phyloP scores from a whole-genome alignment of 92 coral and sea anemone genomes.

The Epizoanthus stellaris region DNA sequence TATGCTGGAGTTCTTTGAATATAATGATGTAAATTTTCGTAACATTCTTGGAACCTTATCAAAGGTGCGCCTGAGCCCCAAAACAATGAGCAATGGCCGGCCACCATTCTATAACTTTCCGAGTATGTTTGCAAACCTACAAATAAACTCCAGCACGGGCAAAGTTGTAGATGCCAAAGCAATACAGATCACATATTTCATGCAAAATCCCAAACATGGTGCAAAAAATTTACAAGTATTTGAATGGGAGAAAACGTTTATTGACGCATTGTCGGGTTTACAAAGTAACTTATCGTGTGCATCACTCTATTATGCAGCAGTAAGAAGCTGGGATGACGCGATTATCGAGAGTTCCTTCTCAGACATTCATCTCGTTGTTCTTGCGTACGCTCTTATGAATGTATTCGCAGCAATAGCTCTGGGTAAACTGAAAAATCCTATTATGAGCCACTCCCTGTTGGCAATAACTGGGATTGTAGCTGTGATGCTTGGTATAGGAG shows the following conservation, averaged over 20 bases:
- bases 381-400: conserved; percentile 60
- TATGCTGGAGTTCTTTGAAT: conserved; percentile 43
- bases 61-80: conserved; percentile 12
- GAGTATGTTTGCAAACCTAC: conserved; percentile 54
- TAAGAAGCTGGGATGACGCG: conserved; percentile 64
- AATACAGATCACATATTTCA: conserved; percentile 71
- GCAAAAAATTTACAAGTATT: conserved; percentile 28
- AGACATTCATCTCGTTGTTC: conserved; percentile 44
- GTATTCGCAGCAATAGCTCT: conserved; percentile 54
- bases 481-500: conserved; percentile 56
- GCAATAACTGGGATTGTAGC: conserved; percentile 58
- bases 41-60: conserved; percentile 19
- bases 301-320: conserved; percentile 46
- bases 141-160: conserved; percentile 20
- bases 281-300: conserved; percentile 33
- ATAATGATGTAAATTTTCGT: conserved; percentile 14
- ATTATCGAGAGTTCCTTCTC: conserved; percentile 62
- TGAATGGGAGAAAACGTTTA: conserved; percentile 48
- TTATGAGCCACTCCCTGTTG: conserved; percentile 66
- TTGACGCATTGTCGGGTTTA: conserved; percentile 21
- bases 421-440: conserved; percentile 55
- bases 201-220: conserved; percentile 51
- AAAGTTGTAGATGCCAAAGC: conserved; percentile 54
- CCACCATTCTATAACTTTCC: conserved; percentile 59
- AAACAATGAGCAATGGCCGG: conserved; percentile 60